Percentiles rank a stretch among this genome's conserved stretches.
Evolutionary conservation across 2,113 vertebrate species (phyloP).

Genomic region (Thalassoma bifasciatum): DNA sequence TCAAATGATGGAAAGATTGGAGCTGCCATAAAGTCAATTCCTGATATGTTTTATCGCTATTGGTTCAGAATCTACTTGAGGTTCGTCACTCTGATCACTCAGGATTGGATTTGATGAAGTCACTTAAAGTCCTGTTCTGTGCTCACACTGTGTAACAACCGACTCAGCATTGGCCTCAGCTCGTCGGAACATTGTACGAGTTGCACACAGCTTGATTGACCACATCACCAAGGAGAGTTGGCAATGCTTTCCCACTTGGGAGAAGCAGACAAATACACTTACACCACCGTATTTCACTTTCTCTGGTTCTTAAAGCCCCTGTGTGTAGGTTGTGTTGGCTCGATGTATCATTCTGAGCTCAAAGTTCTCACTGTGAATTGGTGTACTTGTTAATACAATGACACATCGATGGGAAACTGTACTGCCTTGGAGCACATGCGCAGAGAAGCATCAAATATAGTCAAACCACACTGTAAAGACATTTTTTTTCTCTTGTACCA

Average conservation of each 20-base stretch:
- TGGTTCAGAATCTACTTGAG: not conserved
- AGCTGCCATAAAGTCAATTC: not conserved
- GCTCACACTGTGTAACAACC: conserved; percentile 4
- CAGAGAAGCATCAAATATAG: not conserved
- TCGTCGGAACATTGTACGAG: conserved; percentile 20
- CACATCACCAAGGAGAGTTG: conserved; percentile 59
- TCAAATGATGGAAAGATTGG: not conserved
- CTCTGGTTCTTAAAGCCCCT: conserved; percentile 31
- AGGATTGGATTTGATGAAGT: conserved; percentile 2
- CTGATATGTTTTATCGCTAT: not conserved
- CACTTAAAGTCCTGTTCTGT: not conserved
- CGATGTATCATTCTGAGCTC: conserved; percentile 41
- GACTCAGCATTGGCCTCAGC: not conserved
- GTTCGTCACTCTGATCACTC: conserved; percentile 9
- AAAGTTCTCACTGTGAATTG: conserved; percentile 35
- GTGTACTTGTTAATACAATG: conserved; percentile 25
- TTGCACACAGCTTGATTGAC: conserved; percentile 47
- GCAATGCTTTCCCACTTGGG: conserved; percentile 51
- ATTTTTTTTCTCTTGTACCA: not conserved
- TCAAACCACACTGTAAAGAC: not conserved
- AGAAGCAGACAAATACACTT: conserved; percentile 60
- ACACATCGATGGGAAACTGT: not conserved
- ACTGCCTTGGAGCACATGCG: not conserved
- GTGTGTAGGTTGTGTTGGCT: conserved; percentile 37
- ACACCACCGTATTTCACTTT: conserved; percentile 49